Conservation (phyloP, 2,888 invertebrate species). For the Embidobia sp. region DNA sequence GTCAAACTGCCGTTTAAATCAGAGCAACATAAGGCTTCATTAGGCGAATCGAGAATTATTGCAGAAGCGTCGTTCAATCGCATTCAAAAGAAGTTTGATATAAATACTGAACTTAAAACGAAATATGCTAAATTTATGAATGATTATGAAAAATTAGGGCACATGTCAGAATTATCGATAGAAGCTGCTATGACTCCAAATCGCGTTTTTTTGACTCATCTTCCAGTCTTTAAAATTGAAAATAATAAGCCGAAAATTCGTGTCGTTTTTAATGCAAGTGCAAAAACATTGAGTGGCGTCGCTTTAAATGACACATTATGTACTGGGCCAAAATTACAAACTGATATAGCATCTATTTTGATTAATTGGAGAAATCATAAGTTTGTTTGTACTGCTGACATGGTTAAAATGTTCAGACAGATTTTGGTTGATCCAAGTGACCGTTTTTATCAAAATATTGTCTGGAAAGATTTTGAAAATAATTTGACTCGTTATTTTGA, state of each 20-base stretch:
- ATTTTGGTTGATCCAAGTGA: slow-evolving; percentile 3
- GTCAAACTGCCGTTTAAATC: slow-evolving; percentile 12
- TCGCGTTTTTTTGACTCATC: slow-evolving; percentile 31
- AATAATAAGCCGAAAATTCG: slow-evolving; percentile 9
- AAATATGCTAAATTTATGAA: slow-evolving; percentile 2
- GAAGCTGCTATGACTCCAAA: background rate
- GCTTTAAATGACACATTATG: slow-evolving; percentile 14
- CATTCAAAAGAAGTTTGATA: background rate
- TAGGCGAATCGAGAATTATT: slow-evolving; percentile 7
- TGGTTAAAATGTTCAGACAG: slow-evolving; percentile 42
- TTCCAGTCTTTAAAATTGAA: slow-evolving; percentile 7
- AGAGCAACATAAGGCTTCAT: background rate
- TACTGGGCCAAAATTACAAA: slow-evolving; percentile 24
- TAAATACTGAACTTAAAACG: background rate
- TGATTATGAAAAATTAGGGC: slow-evolving; percentile 4
- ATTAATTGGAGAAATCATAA: slow-evolving; percentile 8
- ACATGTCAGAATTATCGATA: background rate
- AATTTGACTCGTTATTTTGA: background rate
- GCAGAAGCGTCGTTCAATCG: slow-evolving; percentile 4
- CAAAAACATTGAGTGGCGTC: slow-evolving; percentile 7
- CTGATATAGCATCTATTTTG: slow-evolving; percentile 8
- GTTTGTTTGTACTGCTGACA: slow-evolving; percentile 12
- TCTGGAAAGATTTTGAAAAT: slow-evolving; percentile 17
- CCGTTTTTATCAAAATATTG: slow-evolving; percentile 25
- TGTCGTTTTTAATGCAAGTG: slow-evolving; percentile 29